Percentiles rank a stretch among this genome's conserved stretches.
phyloP scores from a whole-genome alignment of 2,888 invertebrate species.

The Dynastes grantii region DNA sequence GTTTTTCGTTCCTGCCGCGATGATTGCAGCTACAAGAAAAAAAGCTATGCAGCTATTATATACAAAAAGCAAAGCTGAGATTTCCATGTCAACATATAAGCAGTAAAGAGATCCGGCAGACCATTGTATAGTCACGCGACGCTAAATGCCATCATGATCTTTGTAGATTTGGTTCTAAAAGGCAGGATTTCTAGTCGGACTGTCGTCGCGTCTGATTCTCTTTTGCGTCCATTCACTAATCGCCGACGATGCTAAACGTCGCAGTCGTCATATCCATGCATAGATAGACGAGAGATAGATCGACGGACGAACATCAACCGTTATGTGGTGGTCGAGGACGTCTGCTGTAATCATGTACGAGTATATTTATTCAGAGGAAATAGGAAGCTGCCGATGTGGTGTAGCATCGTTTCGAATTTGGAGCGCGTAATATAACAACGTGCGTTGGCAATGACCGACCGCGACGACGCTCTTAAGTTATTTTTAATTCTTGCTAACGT shows the following conservation, averaged over 20 bases:
- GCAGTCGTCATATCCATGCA: background rate
- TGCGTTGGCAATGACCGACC: conserved; percentile 41
- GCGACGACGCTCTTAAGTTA: conserved; percentile 38
- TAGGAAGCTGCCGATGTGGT: conserved; percentile 9
- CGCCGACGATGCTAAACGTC: conserved; percentile 17
- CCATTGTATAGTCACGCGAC: too few relatives aligned
- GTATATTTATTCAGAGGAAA: conserved; percentile 30
- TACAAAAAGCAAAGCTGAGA: too few relatives aligned
- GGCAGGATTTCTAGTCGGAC: too few relatives aligned
- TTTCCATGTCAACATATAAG: too few relatives aligned
- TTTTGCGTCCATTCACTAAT: conserved; percentile 42
- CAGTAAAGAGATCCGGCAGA: too few relatives aligned
- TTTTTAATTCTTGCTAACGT: conserved; percentile 32
- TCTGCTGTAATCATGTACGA: conserved; percentile 7
- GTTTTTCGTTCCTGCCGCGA: too few relatives aligned
- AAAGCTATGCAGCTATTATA: too few relatives aligned
- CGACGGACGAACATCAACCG: conserved; percentile 8
- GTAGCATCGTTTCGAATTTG: conserved; percentile 22
- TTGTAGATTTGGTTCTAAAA: too few relatives aligned
- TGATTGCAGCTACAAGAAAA: too few relatives aligned
- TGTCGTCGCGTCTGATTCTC: conserved; percentile 27
- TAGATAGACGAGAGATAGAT: background rate
- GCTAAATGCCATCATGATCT: too few relatives aligned
- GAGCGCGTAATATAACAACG: conserved; percentile 38
- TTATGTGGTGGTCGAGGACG: conserved; percentile 1